Evolutionary conservation across 1,140 invertebrate genomes (phyloP), one percentile per base, ranked within the genome.

Genomic region (Streblospio benedicti): DNA sequence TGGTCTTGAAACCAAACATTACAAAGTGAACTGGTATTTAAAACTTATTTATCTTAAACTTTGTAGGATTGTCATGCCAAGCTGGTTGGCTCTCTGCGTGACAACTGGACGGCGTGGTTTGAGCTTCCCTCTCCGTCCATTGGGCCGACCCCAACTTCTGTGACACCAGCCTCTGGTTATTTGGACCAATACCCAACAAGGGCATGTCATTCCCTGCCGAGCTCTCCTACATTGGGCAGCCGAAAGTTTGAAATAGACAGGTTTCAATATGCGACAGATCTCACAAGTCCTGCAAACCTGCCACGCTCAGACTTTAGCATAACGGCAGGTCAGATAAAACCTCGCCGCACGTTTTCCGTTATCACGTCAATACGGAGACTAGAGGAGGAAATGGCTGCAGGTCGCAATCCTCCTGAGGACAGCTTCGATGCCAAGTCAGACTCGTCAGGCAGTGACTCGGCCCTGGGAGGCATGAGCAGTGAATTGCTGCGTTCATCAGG

Each of bases 21-120:
- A n/a, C n/a, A n/a, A n/a, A n/a, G n/a, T n/a, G n/a, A n/a, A n/a
- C n/a, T n/a, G n/a, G n/a, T n/a, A n/a, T n/a, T n/a, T n/a, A n/a
- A n/a, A n/a, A n/a, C n/a, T n/a, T n/a, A n/a, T n/a, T n/a, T n/a
- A n/a, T n/a, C n/a, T n/a, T n/a, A n/a, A n/a, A n/a, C n/a, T n/a
- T n/a, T n/a, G n/a, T 63, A 52, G 71, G 65, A 3, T 69, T 69
- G n/a, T 47, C 57, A 23, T 63, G 60, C n/a, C 65, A 66, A 43
- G 62, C 66, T 30, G 47, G 53, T 47, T 23, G 55, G 49, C 25
- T 62, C 18, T 43, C 20, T 49, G 35, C 41, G 33, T 30, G 51
- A 57, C 41, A 54, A 59, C 62, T 57, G 60, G 57, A 32, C 23
- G 9, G 54, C 60, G 9, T 62, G 43, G 28, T 54, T 62, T 14